Conservation (phyloP, 2,113 vertebrate species). For the Lepisosteus oculatus region DNA sequence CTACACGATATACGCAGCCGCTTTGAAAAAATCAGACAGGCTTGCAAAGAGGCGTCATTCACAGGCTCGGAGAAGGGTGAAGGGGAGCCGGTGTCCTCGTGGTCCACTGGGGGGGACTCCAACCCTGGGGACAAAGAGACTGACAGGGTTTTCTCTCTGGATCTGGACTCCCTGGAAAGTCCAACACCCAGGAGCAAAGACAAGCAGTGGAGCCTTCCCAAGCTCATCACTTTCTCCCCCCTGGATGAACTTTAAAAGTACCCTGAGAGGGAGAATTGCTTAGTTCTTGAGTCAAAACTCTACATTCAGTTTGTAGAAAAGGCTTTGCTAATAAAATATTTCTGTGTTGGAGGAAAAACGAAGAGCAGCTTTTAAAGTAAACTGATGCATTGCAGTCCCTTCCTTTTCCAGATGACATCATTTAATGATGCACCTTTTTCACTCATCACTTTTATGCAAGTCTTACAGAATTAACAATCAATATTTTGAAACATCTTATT, state of each 20-base stretch:
- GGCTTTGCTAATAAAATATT: no score
- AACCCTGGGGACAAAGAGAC: constrained; percentile 19
- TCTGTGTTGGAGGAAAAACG: not conserved
- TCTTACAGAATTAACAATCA: no score
- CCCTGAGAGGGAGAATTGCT: constrained; percentile 1
- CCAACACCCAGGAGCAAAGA: constrained; percentile 34
- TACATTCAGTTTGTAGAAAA: not conserved
- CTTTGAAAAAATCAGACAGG: constrained; percentile 11
- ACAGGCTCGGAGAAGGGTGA: not conserved
- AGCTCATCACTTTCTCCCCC: constrained; percentile 60
- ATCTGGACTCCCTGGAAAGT: constrained; percentile 50
- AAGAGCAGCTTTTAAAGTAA: not conserved
- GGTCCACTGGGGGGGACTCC: not conserved
- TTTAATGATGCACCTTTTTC: no score
- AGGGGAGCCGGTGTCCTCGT: constrained; percentile 10
- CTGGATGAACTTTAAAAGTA: constrained; percentile 52
- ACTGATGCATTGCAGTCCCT: no score
- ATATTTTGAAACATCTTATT: no score
- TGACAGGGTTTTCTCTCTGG: constrained; percentile 55
- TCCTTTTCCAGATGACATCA: no score
- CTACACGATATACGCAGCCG: not conserved
- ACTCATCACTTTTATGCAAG: no score
- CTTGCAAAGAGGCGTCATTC: constrained; percentile 11
- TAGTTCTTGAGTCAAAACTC: no score
- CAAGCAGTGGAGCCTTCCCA: constrained; percentile 45